A percentile compares a stretch with the other conserved stretches of the same genome.
These are phyloP conservation scores for Lacerta viridis DNA, from an alignment of 2,797 vertebrate genomes.

Conservation along the genomic window DNA sequence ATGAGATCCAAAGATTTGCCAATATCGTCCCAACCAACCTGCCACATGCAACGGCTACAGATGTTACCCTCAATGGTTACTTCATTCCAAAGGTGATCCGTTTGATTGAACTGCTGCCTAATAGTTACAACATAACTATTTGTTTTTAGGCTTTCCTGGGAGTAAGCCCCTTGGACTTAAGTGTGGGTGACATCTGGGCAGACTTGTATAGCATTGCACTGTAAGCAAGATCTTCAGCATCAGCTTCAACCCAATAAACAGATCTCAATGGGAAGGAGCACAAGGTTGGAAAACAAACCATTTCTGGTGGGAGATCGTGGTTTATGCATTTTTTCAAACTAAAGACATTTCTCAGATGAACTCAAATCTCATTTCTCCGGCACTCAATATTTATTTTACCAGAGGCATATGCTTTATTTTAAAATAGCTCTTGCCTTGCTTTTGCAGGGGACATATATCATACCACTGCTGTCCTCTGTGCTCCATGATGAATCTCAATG, in stretches of 20 bases:
- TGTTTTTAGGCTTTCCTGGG: too few species aligned
- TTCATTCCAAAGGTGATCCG: slow-evolving; percentile 66
- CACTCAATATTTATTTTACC: not conserved
- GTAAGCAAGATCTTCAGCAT: too few species aligned
- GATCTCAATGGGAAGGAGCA: not conserved
- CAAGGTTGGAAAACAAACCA: too few species aligned
- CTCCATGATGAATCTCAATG: slow-evolving; percentile 72
- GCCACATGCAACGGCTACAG: slow-evolving; percentile 57
- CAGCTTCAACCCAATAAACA: not conserved
- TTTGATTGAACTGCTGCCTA: not conserved
- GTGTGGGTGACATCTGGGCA: too few species aligned
- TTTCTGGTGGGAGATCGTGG: too few species aligned
- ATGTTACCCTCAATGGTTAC: slow-evolving; percentile 66
- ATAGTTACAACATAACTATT: not conserved
- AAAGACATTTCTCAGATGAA: too few species aligned
- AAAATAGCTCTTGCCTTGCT: slow-evolving; percentile 13
- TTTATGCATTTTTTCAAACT: not conserved
- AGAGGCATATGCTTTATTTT: not conserved
- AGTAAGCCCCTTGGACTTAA: too few species aligned
- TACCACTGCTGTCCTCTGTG: slow-evolving; percentile 54
- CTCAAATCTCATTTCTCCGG: not conserved
- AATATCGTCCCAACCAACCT: slow-evolving; percentile 63
- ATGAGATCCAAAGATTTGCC: slow-evolving; percentile 71
- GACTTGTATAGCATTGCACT: not conserved
- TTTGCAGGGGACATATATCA: slow-evolving; percentile 47